These are phyloP conservation scores for Mechanitis mazaeus DNA, from an alignment of 2,888 invertebrate genomes.

Conservation along the genomic window DNA sequence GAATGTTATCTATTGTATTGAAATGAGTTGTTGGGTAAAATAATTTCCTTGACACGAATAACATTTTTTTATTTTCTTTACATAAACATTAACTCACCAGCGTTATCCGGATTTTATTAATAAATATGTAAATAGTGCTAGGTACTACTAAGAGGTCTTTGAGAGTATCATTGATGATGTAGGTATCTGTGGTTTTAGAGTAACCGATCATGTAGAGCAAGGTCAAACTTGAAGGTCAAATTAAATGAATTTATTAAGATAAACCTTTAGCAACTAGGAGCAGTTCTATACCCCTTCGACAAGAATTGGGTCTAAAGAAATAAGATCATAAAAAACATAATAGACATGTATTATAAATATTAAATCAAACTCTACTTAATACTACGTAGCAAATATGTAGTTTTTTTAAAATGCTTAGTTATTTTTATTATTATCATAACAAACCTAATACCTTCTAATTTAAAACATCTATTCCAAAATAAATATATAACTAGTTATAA, in stretches of 20 bases:
- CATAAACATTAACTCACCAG: background rate
- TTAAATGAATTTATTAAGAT: background rate
- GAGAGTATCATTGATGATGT: background rate
- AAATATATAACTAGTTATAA: constrained; percentile 16
- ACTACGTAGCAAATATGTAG: no score
- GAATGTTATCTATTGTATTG: no score
- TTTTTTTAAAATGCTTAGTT: no score
- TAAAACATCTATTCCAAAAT: background rate
- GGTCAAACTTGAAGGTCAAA: constrained; percentile 28
- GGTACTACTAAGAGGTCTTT: background rate
- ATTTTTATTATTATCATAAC: no score
- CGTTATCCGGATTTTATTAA: background rate
- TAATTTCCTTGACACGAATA: background rate
- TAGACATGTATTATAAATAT: background rate
- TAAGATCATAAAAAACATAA: no score
- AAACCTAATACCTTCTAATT: no score
- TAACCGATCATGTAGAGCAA: constrained; percentile 16
- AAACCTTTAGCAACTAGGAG: no score
- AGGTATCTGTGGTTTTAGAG: constrained; percentile 12
- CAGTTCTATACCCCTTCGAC: no score
- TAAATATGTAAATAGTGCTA: background rate
- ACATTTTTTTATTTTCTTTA: background rate
- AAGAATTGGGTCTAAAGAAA: no score
- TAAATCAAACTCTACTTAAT: background rate
- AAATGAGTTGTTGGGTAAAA: no score